These are phyloP conservation scores for Antedon mediterranea DNA, from an alignment of 53 echinoderm and acorn worm genomes.

Conservation along the genomic window DNA sequence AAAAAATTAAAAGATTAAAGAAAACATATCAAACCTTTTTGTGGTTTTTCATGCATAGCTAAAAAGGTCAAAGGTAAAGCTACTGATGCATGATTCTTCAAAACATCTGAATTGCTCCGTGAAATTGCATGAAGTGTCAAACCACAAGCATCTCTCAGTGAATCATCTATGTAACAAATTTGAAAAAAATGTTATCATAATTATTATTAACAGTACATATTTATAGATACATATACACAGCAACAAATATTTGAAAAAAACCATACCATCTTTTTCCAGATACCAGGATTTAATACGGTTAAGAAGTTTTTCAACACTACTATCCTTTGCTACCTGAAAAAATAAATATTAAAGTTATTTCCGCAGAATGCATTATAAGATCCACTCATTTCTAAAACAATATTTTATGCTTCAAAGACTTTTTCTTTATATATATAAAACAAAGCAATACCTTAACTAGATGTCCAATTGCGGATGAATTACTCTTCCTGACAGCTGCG, in stretches of 20 bases:
- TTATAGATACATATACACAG: too few relatives aligned
- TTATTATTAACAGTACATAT: too few relatives aligned
- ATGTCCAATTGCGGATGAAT: constrained; percentile 79
- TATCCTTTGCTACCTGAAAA: constrained; percentile 70
- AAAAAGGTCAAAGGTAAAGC: constrained; percentile 79
- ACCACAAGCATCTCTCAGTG: constrained; percentile 63
- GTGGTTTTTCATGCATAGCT: constrained; percentile 75
- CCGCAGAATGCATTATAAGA: too few relatives aligned
- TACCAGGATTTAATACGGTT: constrained; percentile 69
- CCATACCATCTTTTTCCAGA: constrained; percentile 91
- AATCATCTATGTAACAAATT: constrained; percentile 32
- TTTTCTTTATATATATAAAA: too few relatives aligned
- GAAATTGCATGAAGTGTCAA: constrained; percentile 70
- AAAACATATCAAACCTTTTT: constrained; percentile 9
- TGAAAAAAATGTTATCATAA: neutral
- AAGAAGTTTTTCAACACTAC: constrained; percentile 76
- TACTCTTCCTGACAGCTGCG: constrained; percentile 56
- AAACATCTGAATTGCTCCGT: constrained; percentile 50
- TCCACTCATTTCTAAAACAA: too few relatives aligned
- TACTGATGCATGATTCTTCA: constrained; percentile 65
- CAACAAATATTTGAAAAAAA: too few relatives aligned
- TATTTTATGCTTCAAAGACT: too few relatives aligned
- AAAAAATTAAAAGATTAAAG: neutral
- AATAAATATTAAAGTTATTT: neutral
- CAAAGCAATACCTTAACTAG: constrained; percentile 70